Percentiles rank a stretch among this genome's conserved stretches.
Evolutionary conservation across 2,113 vertebrate species (phyloP).

Genomic region (Rhinogobius similis): DNA sequence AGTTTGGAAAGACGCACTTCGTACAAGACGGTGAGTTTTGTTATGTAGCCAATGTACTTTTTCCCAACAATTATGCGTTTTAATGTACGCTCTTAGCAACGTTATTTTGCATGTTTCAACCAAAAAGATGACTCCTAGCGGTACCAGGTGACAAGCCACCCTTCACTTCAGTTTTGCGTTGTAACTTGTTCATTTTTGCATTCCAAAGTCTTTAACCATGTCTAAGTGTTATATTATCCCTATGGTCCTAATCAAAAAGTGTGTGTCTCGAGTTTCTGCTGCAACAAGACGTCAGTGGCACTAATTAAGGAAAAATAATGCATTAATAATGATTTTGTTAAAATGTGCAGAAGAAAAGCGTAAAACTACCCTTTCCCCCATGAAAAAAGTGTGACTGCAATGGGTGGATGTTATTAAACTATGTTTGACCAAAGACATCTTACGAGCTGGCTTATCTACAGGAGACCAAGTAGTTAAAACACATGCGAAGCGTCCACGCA

Average conservation of each 20-base stretch:
- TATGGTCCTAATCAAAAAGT: no score
- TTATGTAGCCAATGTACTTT: neutral
- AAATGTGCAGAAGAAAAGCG: neutral
- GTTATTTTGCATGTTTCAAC: neutral
- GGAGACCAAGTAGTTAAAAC: constrained; percentile 2
- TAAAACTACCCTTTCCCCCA: neutral
- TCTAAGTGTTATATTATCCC: no score
- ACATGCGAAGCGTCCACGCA: neutral
- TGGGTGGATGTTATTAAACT: constrained; percentile 1
- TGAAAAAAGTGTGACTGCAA: constrained; percentile 1
- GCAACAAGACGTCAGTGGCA: no score
- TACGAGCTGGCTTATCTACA: no score
- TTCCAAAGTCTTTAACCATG: no score
- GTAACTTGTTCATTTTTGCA: neutral
- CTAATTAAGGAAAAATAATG: no score
- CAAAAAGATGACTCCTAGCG: no score
- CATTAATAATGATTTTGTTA: no score
- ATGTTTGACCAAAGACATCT: constrained; percentile 33
- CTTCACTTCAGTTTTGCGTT: neutral
- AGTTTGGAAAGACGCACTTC: constrained; percentile 7
- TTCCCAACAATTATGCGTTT: neutral
- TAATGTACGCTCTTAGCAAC: neutral
- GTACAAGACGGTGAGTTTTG: constrained; percentile 55
- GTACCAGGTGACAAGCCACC: neutral
- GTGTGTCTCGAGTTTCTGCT: no score